Evolutionary conservation across 1,140 invertebrate species (phyloP), one percentile per base, ranked within the genome.

Genomic region (Caenorhabditis tropicalis): DNA sequence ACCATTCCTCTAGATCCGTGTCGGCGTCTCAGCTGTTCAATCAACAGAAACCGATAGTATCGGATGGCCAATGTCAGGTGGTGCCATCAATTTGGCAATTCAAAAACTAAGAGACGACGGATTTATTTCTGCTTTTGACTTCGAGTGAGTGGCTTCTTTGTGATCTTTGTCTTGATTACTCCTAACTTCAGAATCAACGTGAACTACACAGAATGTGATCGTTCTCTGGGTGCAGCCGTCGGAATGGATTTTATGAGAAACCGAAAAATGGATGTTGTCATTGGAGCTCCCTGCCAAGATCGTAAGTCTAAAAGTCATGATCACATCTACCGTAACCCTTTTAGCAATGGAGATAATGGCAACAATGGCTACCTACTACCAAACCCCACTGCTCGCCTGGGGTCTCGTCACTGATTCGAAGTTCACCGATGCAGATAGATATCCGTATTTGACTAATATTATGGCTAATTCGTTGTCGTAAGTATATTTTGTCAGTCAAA

Each of bases 41-140:
- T 36, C 19, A 0, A 74, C 65, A 12, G 65, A 74, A 24, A 12
- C n/a, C 0, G 65, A 74, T 12, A 74, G 65, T 24, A 74, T 74
- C 15, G 65, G 65, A 21, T 74, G 65, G 65, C 36, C 65, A 12
- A 74, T 74, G 65, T 74, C 65, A 21, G 65, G 65, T 43, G 65
- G 65, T 43, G 65, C 65, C 0, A 43, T 74, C 29, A 74, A 74
- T 74, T 24, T 74, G 36, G 65, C 65, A 7, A 74, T 74, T 74
- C 65, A 74, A 27, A 74, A 74, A n/a, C n/a, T 74, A 31, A 43
- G 65, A 43, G 65, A 74, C 15, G 65, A 74, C n/a, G 65, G 65
- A 46, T 74, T 74, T 27, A 74, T 74, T 10, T 12, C 65, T n/a
- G 27, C 65, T 31, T 74, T 74, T 12, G 65, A 74, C 33, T 74